Evolutionary conservation across 2,888 invertebrate genomes (phyloP), one percentile per base, ranked within the genome.

Genomic region (Diaprepes abbreviatus): DNA sequence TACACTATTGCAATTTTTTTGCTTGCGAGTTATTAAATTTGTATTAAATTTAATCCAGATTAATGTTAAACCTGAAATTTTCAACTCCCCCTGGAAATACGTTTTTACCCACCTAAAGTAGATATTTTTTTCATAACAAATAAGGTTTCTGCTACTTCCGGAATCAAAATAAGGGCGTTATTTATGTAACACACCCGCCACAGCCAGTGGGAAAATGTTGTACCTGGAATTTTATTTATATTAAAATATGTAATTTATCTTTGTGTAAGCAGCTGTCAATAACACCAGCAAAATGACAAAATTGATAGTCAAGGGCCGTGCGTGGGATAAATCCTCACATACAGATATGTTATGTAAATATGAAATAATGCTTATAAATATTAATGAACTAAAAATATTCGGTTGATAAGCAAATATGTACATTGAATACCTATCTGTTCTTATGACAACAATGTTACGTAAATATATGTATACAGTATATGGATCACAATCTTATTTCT

Each of bases 181-280:
- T 36, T 12, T 12, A 36, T 43, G 4, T n/a, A 43, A 43, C 7
- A 24, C 19, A 48, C 7, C 28, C 7, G 2, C 9, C 28, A 50
- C 28, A 12, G 2, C 48, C 6, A 17, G 48, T 50, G 28, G 48
- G 48, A 50, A 50, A 50, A 50, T 50, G 7, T 31, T n/a, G 21
- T 21, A 28, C 48, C 9, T 28, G 24, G 16, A 50, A 16, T 50
- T n/a, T 50, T 45, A 24, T 45, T 50, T 28, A 40, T 40, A 52
- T 59, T 36, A 40, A 38, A 33, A 68, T 43, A 64, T 68, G 16
- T 62, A 48, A 57, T 63, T 63, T 58, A 69, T 69, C 58, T 24
- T 66, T 65, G 54, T 66, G 40, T 70, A 45, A 70, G 63, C 70
- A 70, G 70, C 70, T 70, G 70, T 65, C 70, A 69, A 64, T 50